A percentile compares a stretch with the other conserved stretches of the same genome.
phyloP scores from a whole-genome alignment of 2,113 vertebrate species.

The Mystacornis crossleyi region DNA sequence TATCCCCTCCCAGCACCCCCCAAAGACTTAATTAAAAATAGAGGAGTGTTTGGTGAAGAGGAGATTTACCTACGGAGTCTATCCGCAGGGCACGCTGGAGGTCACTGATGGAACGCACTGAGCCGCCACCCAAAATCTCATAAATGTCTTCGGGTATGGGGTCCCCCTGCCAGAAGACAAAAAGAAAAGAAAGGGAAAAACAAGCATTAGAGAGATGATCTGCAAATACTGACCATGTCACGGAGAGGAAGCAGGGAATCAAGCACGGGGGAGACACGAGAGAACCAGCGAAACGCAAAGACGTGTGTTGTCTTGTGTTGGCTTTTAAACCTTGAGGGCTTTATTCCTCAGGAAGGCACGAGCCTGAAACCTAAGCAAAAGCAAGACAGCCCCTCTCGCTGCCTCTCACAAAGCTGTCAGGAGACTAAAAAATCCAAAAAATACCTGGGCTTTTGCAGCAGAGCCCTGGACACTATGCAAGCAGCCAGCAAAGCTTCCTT shows the following conservation, averaged over 20 bases:
- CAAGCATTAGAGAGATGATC: neutral
- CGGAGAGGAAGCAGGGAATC: rapidly evolving
- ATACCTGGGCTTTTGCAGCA: neutral
- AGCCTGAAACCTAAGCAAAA: neutral
- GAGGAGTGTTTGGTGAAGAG: neutral
- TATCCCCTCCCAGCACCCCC: neutral
- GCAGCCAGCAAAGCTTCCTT: conserved; percentile 16
- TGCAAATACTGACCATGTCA: neutral
- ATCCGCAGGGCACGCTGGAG: conserved; percentile 86
- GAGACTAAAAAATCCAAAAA: neutral
- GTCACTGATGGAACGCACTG: conserved; percentile 89
- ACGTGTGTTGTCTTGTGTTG: rapidly evolving
- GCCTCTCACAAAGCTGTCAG: neutral
- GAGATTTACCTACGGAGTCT: conserved; percentile 91
- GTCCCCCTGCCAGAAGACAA: conserved; percentile 80
- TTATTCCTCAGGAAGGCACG: neutral
- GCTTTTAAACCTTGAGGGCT: neutral
- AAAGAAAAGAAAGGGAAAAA: neutral
- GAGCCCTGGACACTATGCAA: neutral
- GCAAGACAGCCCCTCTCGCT: neutral
- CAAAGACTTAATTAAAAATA: neutral
- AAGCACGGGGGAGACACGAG: rapidly evolving
- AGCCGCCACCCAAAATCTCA: conserved; percentile 84
- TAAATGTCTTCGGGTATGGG: conserved; percentile 89
- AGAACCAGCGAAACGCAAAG: rapidly evolving